Base-by-base conservation (phyloP, 2,113 vertebrate genomes). In the Dipodomys spectabilis region DNA sequence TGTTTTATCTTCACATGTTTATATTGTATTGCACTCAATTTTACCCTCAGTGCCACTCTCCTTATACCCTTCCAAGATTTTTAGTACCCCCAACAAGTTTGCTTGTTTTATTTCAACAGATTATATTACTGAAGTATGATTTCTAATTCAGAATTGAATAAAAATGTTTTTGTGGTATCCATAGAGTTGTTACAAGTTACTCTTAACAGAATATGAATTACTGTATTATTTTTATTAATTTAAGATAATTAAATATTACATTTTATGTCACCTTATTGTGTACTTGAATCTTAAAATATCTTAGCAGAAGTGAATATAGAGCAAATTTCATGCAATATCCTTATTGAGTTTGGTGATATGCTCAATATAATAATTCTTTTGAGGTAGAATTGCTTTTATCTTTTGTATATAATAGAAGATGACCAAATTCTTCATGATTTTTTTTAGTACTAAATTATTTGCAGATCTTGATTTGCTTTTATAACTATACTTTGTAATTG, bases 201-300 rank as follows among this genome's bases (percentile, higher is more conserved):
- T 86, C 85, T 69, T 86, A 78, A 72, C 64, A 62, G 78, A 60
- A 82, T 49, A 60, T 79, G 60, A 72, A 13, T 82, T 77, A 74
- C 49, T 67, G 16, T 79, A 69, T 49, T 88, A 3, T 65, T 4
- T 89, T 73, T 45, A 67, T 53, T 7, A 88, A 49, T 82, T 69
- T 80, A 39, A 67, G 49, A 91, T 74, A 22, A 90, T 90, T 88
- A 94, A 84, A 68, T 67, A 35, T 28, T 83, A 84, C 19, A 57
- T 69, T 91, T 88, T 72, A 6, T 82, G 11, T 92, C 25, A 87
- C 67, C 64, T 86, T 92, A 73, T 74, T 82, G 44, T 79, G 7
- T 85, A 49, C 79, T 93, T 82, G 28, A 83, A 12, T 96, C 53
- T 93, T 94, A 64, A 96, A 86, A 83, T 69, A 77, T 68, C 87